Evolutionary conservation across 2,113 vertebrate species (phyloP), one percentile per base, ranked within the genome.

Genomic region (Anarhynchus alexandrinus): DNA sequence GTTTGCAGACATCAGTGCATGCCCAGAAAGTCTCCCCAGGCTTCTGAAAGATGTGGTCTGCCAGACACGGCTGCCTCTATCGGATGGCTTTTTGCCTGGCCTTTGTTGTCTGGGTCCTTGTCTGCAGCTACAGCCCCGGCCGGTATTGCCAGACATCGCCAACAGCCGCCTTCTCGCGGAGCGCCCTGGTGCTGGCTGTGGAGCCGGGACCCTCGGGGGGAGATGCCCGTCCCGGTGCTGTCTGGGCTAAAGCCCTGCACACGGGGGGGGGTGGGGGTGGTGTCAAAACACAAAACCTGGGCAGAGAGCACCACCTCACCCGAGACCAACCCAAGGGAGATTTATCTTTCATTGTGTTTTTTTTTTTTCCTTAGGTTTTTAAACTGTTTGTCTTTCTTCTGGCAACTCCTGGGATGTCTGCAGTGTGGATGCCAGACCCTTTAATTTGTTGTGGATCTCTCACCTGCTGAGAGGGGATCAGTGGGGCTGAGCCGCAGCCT

Each of bases 101-200:
- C 91, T 97, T 97, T 94, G 88, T 96, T 97, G 96, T 97, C 91
- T 96, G 94, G 66, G 85, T 73, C 85, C 93, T 93, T 85, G 85
- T 93, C 89, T 95, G 93, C 93, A 88, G 79, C 81, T 90, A n/a
- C 91, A 86, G 89, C 82, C 66, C 2, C 32, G 80, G 76, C 82
- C 23, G 4, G 62, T 25, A 17, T 71, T 65, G 76, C 82, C 95
- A 95, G 91, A 67, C 93, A 38, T 64, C 5, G 3, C 47, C 74
- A 18, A 11, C 61, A 6, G 5, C 70, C 9, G 2, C 51, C 3
- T 78, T 52, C 67, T 64, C 32, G 62, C 4, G 3, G 52, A 88
- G 85, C 3, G 2, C 18, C 43, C 23, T 49, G 65, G 34, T 45
- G 74, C 80, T 82, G 73, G 64, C 69, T 42, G 73, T 3, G 0